These are phyloP conservation scores for Rhinoderma darwinii DNA, from an alignment of 2,113 vertebrate species.

Conservation along the genomic window DNA sequence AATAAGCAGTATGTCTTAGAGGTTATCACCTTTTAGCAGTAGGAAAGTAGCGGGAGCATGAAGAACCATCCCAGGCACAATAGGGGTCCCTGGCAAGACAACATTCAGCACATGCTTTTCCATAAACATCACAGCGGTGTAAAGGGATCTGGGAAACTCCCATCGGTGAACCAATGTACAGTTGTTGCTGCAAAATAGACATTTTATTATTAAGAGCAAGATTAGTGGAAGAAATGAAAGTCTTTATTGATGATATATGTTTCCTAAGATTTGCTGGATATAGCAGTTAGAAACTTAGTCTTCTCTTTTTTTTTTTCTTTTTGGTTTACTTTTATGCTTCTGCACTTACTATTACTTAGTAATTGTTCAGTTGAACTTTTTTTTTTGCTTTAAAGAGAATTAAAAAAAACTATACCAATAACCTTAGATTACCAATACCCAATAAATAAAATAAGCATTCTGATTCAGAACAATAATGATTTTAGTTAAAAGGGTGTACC, in stretches of 20 bases:
- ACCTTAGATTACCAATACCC: too few relatives aligned
- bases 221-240: neutral
- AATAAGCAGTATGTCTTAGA: conserved; percentile 50
- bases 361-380: neutral
- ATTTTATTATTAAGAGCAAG: conserved; percentile 7
- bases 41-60: conserved; percentile 97
- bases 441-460: too few relatives aligned
- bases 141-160: conserved; percentile 93
- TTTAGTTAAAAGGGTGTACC: neutral
- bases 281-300: neutral
- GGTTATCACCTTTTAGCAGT: conserved; percentile 90
- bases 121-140: conserved; percentile 94
- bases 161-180: conserved; percentile 88
- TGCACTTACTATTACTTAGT: neutral
- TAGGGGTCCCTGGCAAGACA: conserved; percentile 97
- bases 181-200: conserved; percentile 85
- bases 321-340: neutral
- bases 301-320: neutral
- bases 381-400: neutral
- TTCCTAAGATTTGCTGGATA: neutral
- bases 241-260: neutral
- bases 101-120: conserved; percentile 95
- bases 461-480: neutral
- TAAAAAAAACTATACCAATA: too few relatives aligned
- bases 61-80: conserved; percentile 95